Evolutionary conservation across 2,113 vertebrate genomes (phyloP), one percentile per base, ranked within the genome.

Genomic region (Oncorhynchus keta): DNA sequence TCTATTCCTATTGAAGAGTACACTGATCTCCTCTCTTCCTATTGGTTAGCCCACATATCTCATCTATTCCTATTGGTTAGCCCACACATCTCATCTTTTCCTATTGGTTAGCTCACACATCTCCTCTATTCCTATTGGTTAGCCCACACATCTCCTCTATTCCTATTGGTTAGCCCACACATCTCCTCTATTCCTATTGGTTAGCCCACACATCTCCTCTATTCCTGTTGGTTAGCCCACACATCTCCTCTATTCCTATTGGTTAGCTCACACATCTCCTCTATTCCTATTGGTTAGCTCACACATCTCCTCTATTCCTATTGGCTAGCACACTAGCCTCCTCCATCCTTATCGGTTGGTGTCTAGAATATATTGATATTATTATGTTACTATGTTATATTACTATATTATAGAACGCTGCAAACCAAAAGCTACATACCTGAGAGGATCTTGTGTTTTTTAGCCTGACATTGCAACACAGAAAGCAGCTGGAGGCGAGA

Each of bases 221-320:
- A 94, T 99, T 76, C 97, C 97, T 4, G 96, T 99, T 76, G 97
- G 97, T 99, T 79, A 89, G 93, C 1, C 2, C 48, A 4, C 6
- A 11, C 0, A 28, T 20, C 12, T 16, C 62, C 24, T 22, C 28
- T 5, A 0, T 16, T 32, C 16, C 14, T 30, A 16, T 30, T 67
- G 65, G 65, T 67, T 5, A 67, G 2, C 6, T 0, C 30, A 30
- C 30, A 30, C 0, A 30, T 30, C 18, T 14, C 73, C 14, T 12
- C 26, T 1, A 5, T 14, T 7, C 26, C 13, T 28, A 5, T 14
- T 66, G 65, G 65, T 67, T 2, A 67, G 28, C 2, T 1, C 26
- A 2, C 2, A 45, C 0, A 45, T 45, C 7, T 45, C 39, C 8
- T 11, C 98, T 64, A 94, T 99, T 75, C 97, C 97, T 4, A 96